Percentiles rank a stretch among this genome's conserved stretches.
Conservation (phyloP, 2,888 invertebrate genomes). For the Ametastegia equiseti region DNA sequence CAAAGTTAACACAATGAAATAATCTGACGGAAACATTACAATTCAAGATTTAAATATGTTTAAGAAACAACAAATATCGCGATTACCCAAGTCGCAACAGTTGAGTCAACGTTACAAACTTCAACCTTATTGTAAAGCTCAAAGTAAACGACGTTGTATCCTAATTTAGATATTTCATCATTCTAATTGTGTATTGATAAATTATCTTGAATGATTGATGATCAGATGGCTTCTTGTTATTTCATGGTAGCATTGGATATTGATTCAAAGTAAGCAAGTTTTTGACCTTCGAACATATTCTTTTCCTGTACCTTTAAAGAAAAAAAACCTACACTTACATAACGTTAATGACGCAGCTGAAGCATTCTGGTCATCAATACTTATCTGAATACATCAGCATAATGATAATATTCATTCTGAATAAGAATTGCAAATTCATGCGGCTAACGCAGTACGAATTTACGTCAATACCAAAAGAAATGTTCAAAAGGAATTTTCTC, state of each 20-base stretch:
- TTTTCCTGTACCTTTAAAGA: background rate
- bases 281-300: background rate
- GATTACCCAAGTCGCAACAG: too few species aligned
- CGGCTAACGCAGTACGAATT: background rate
- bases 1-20: too few species aligned
- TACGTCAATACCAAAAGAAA: background rate
- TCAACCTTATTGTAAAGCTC: too few species aligned
- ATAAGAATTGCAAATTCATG: constrained; percentile 24
- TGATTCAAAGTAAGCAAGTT: background rate
- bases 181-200: background rate
- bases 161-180: background rate
- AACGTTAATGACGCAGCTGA: constrained; percentile 34
- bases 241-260: background rate
- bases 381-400: constrained; percentile 24
- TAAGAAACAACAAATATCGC: too few species aligned
- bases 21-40: too few species aligned
- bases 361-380: constrained; percentile 18
- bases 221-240: background rate
- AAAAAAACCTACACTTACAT: constrained; percentile 38
- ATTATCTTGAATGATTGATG: background rate
- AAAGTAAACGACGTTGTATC: too few species aligned
- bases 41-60: too few species aligned
- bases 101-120: too few species aligned
- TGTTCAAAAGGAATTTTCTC: background rate
- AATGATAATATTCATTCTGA: background rate